Conservation (phyloP, 1,140 invertebrate species). For the Trissolcus basalis region DNA sequence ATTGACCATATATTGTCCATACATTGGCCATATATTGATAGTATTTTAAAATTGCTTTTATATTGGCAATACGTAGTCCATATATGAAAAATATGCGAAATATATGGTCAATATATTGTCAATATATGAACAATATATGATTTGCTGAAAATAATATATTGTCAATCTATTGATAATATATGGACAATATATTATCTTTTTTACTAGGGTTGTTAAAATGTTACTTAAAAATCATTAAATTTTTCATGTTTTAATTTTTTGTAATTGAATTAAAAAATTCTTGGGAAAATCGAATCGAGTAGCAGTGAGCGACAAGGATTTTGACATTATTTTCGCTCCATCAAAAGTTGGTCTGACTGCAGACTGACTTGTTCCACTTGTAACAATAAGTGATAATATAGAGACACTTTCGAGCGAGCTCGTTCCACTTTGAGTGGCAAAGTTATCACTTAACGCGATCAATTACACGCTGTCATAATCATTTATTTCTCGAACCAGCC, state of each 20-base stretch:
- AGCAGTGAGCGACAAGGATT: constrained; percentile 5
- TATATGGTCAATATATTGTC: too few species aligned
- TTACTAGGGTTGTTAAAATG: too few species aligned
- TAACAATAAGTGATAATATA: constrained; percentile 52
- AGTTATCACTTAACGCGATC: constrained; percentile 39
- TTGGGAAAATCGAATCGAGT: not conserved
- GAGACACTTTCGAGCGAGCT: constrained; percentile 31
- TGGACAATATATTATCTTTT: not conserved
- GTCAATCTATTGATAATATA: too few species aligned
- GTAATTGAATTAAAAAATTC: not conserved
- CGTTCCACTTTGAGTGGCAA: constrained; percentile 41
- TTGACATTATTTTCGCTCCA: constrained; percentile 20
- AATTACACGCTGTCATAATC: constrained; percentile 29
- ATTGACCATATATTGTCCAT: too few species aligned
- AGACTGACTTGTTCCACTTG: constrained; percentile 40
- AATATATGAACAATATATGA: too few species aligned
- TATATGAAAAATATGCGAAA: too few species aligned
- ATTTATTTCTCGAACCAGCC: constrained; percentile 19
- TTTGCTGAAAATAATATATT: too few species aligned
- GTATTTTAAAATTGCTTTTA: too few species aligned
- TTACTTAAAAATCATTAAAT: too few species aligned
- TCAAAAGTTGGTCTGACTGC: constrained; percentile 36
- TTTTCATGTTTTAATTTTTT: too few species aligned
- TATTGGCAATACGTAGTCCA: too few species aligned
- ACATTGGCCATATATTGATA: too few species aligned